A percentile compares a stretch with the other conserved stretches of the same genome.
Evolutionary conservation across 2,888 invertebrate species (phyloP).

Genomic region (Harmothoe impar): DNA sequence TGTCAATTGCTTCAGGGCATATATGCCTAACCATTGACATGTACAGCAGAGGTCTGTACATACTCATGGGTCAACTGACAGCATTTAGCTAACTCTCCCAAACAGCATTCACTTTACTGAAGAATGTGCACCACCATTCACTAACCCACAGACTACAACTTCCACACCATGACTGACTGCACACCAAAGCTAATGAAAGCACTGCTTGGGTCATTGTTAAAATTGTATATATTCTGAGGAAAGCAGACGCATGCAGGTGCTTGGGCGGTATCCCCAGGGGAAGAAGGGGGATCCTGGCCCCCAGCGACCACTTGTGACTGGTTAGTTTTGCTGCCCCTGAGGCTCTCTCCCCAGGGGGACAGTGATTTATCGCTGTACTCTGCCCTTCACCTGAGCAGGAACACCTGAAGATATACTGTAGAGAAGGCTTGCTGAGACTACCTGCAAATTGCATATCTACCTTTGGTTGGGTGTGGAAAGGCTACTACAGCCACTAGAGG

Average conservation of each 20-base stretch:
- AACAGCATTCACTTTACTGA: too few species aligned
- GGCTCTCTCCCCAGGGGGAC: neutral
- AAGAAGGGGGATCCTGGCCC: neutral
- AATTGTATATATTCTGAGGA: neutral
- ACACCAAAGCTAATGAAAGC: neutral
- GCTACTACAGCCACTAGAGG: too few species aligned
- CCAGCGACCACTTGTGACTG: conserved; percentile 17
- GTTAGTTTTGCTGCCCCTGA: conserved; percentile 10
- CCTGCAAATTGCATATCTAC: neutral
- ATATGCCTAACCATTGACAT: too few species aligned
- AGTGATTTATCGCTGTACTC: conserved; percentile 2
- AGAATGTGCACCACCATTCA: neutral
- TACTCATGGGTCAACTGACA: too few species aligned
- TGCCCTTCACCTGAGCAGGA: conserved; percentile 4
- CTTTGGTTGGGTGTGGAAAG: neutral
- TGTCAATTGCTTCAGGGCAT: too few species aligned
- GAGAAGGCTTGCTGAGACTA: neutral
- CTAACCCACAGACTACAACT: neutral
- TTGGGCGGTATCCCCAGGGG: conserved; percentile 4
- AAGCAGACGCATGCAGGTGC: neutral
- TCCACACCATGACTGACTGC: too few species aligned
- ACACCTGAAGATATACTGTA: neutral
- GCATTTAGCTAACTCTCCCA: too few species aligned
- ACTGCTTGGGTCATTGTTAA: neutral
- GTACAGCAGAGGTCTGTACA: too few species aligned